These are phyloP conservation scores for Scortum barcoo DNA, from an alignment of 2,113 vertebrate species.

Conservation along the genomic window DNA sequence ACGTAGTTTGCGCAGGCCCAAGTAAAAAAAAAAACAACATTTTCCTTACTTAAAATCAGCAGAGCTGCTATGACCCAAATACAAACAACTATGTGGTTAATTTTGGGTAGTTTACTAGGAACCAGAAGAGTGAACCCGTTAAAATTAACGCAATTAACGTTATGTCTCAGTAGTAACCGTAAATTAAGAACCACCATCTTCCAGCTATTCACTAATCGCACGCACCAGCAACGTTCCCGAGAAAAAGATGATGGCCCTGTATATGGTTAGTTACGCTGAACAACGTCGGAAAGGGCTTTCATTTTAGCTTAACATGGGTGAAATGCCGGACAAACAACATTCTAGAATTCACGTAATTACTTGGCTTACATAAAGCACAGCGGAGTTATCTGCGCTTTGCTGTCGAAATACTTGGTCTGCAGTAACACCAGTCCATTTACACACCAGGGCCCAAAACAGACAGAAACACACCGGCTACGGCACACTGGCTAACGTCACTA, in stretches of 20 bases:
- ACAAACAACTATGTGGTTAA: neutral
- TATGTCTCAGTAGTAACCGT: neutral
- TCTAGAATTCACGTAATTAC: neutral
- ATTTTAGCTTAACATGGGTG: neutral
- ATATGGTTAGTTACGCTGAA: neutral
- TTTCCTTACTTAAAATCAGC: neutral
- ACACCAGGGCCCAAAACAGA: constrained; percentile 44
- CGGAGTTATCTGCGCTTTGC: neutral
- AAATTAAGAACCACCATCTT: neutral
- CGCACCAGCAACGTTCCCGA: neutral
- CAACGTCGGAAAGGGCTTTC: neutral
- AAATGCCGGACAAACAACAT: neutral
- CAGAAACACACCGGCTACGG: constrained; percentile 42
- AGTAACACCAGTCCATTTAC: constrained; percentile 24
- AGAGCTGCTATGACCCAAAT: no score
- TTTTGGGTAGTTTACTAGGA: neutral
- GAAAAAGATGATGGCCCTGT: neutral
- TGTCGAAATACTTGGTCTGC: neutral
- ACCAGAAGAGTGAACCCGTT: neutral
- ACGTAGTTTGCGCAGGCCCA: neutral
- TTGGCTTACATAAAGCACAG: neutral
- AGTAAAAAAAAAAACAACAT: neutral
- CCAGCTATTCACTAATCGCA: neutral
- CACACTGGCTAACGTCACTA: constrained; percentile 43
- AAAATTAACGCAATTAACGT: neutral